Conservation (phyloP, 2,888 invertebrate genomes). For the Xestia sexstrigata region DNA sequence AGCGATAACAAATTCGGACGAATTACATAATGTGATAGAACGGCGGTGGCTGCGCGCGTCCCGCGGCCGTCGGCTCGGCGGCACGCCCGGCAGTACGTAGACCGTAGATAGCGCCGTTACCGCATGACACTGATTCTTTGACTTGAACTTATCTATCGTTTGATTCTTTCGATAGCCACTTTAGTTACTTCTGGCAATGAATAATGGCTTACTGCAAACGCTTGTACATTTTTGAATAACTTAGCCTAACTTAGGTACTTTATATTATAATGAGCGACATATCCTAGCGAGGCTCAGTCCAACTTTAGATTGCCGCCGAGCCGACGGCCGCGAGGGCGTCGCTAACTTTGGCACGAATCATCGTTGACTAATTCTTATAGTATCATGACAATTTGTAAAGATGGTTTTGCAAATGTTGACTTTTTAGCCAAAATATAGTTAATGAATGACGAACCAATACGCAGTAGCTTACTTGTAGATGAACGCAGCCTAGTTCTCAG, state of each 20-base stretch:
- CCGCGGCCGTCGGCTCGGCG: conserved; percentile 80
- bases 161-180: conserved; percentile 74
- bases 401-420: conserved; percentile 90
- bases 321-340: conserved; percentile 77
- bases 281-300: conserved; percentile 79
- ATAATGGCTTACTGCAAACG: conserved; percentile 78
- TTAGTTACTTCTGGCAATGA: conserved; percentile 75
- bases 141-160: conserved; percentile 73
- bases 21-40: conserved; percentile 89
- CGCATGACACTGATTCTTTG: conserved; percentile 79
- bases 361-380: conserved; percentile 90
- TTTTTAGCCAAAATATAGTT: conserved; percentile 90
- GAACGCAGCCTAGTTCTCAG: conserved; percentile 89
- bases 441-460: conserved; percentile 90
- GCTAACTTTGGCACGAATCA: conserved; percentile 79
- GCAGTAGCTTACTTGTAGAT: conserved; percentile 90
- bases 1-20: conserved; percentile 89
- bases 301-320: conserved; percentile 75
- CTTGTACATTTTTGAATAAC: conserved; percentile 79
- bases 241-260: conserved; percentile 74
- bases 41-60: conserved; percentile 78
- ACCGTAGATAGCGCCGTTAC: conserved; percentile 72
- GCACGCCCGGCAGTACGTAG: conserved; percentile 63
- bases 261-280: conserved; percentile 82
- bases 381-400: conserved; percentile 90